Base-by-base conservation (phyloP, 2,113 vertebrate genomes). In the Semnornis frantzii region DNA sequence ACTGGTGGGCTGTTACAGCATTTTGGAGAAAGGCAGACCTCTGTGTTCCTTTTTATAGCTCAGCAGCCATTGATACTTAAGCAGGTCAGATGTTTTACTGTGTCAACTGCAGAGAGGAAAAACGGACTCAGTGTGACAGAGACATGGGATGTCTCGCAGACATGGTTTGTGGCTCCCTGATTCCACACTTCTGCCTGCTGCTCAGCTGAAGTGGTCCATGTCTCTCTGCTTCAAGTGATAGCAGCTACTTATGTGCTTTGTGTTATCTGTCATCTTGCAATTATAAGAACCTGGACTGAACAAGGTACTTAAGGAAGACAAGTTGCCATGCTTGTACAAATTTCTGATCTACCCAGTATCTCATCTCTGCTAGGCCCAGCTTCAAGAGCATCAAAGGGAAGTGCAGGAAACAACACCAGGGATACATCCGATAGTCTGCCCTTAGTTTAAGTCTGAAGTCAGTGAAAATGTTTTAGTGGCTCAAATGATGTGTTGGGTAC, bases 41-140 rank as follows among this genome's bases (percentile, higher is more conserved):
- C 57, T 27, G 18, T 72, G 74, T 64, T 92, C 73, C 93, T 89
- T 92, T 87, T 95, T 93, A 94, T 96, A 95, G 90, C 82, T 74
- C 50, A 78, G 58, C 64, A 69, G 66, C 81, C 52, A 11, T 85
- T 54, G 79, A 0, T 77, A 62, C 48, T 57, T 48, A 42, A 88
- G 77, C 63, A 84, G 70, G 82, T 93, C 85, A 86, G 63, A 65
- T 91, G 89, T 70, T 89, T 78, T 78, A 57, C 55, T 31, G 33
- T 34, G 66, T 60, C 3, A 12, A 46, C 70, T 75, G 34, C 21
- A 76, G 79, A 77, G 71, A 71, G 59, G 84, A 59, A 34, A 84
- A 93, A 85, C 68, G 64, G 60, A 33, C 71, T 83, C 8, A 4
- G 62, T 48, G 30, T 87, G 59, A 39, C 8, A 34, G 71, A 92